Percentiles rank a stretch among this genome's conserved stretches.
phyloP scores from a whole-genome alignment of 2,888 invertebrate genomes.

The Tetragnatha montana region DNA sequence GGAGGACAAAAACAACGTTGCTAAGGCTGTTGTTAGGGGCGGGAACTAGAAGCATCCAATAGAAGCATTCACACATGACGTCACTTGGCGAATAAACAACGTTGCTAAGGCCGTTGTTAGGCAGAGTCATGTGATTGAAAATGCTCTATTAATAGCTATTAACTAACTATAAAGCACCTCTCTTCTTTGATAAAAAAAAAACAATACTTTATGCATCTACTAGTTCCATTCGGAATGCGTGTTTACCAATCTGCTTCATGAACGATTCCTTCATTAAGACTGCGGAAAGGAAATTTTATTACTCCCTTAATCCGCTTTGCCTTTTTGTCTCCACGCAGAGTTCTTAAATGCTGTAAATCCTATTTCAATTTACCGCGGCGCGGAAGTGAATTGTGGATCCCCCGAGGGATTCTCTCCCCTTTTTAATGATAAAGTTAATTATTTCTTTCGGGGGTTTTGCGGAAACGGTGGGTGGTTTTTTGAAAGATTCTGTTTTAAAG shows the following conservation, averaged over 20 bases:
- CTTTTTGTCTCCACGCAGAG: background rate
- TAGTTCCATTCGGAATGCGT: background rate
- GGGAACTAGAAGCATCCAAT: too few species aligned
- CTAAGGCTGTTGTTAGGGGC: too few species aligned
- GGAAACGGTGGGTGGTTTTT: background rate
- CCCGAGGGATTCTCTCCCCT: background rate
- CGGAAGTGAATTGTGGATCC: background rate
- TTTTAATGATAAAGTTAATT: conserved; percentile 33
- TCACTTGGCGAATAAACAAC: too few species aligned
- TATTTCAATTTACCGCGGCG: conserved; percentile 23
- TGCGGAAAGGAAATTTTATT: background rate
- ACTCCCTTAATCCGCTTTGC: background rate
- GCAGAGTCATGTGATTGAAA: too few species aligned
- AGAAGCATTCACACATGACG: too few species aligned
- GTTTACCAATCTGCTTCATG: background rate
- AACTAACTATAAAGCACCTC: too few species aligned
- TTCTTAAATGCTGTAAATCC: conserved; percentile 31
- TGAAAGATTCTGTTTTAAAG: background rate
- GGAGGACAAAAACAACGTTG: too few species aligned
- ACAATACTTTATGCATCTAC: background rate
- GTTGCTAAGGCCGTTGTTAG: too few species aligned
- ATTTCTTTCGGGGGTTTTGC: background rate
- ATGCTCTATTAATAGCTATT: too few species aligned
- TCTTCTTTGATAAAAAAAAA: too few species aligned
- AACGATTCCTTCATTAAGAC: background rate